These are phyloP conservation scores for Rhinoraja longicauda DNA, from an alignment of 2,797 vertebrate species.

Conservation along the genomic window DNA sequence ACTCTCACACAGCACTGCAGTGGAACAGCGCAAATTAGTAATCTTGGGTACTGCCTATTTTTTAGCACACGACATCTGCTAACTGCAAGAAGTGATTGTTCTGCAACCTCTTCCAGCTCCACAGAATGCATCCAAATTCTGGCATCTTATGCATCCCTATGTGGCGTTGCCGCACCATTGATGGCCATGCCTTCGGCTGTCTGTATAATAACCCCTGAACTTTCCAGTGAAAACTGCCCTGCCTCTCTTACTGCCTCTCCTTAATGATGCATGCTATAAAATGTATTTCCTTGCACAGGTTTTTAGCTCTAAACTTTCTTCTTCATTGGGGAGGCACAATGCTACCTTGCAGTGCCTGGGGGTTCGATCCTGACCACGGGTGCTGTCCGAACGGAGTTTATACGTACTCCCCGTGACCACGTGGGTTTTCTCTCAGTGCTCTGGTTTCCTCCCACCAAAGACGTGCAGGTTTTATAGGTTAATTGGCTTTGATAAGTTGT, in stretches of 20 bases:
- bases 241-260: neutral
- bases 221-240: neutral
- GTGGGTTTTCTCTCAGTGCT: too few relatives aligned
- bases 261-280: neutral
- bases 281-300: neutral
- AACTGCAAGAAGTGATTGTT: neutral
- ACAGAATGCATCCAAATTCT: neutral
- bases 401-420: too few relatives aligned
- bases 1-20: too few relatives aligned
- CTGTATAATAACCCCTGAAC: neutral
- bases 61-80: too few relatives aligned
- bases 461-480: too few relatives aligned
- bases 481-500: too few relatives aligned
- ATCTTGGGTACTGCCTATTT: too few relatives aligned
- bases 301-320: neutral
- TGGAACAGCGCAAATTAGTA: too few relatives aligned
- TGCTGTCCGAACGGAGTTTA: too few relatives aligned
- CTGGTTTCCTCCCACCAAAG: too few relatives aligned
- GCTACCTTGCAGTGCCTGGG: too few relatives aligned
- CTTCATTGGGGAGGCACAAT: neutral
- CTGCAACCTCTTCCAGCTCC: neutral
- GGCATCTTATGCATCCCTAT: neutral
- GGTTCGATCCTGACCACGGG: too few relatives aligned
- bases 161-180: neutral
- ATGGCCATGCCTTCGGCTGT: neutral